Evolutionary conservation across 1,140 invertebrate species (phyloP).

Genomic region (Drosophila guanche): DNA sequence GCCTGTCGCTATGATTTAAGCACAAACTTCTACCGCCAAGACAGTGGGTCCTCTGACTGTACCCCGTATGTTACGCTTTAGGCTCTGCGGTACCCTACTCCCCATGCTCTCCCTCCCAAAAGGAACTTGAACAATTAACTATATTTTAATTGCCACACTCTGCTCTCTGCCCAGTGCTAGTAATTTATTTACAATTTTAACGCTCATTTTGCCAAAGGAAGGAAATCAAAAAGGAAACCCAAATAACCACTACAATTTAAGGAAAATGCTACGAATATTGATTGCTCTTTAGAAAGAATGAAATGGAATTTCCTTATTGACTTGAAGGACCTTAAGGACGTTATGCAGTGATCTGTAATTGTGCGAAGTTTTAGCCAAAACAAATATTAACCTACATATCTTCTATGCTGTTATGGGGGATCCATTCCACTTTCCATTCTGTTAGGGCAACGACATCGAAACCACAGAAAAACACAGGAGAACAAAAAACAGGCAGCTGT

Average conservation of each 20-base stretch:
- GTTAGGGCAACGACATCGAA: slow-evolving; percentile 12
- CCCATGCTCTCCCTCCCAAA: slow-evolving; percentile 27
- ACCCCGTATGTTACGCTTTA: too few relatives aligned
- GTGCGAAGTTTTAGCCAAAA: too few relatives aligned
- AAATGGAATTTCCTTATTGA: too few relatives aligned
- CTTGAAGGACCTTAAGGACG: too few relatives aligned
- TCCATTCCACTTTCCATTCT: too few relatives aligned
- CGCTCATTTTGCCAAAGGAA: slow-evolving; percentile 46
- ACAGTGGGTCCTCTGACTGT: too few relatives aligned
- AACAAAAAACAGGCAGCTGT: slow-evolving; percentile 9
- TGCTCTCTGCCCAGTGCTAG: slow-evolving; percentile 13
- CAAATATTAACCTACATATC: too few relatives aligned
- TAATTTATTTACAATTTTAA: slow-evolving; percentile 65
- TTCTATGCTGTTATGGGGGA: too few relatives aligned
- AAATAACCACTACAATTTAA: neutral
- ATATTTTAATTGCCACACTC: slow-evolving; percentile 56
- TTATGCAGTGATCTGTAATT: too few relatives aligned
- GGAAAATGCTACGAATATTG: neutral
- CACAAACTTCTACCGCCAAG: slow-evolving; percentile 44
- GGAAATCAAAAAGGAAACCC: neutral
- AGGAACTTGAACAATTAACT: slow-evolving; percentile 59
- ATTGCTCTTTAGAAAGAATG: neutral
- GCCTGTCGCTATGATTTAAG: slow-evolving; percentile 47
- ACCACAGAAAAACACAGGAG: neutral
- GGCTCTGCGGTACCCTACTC: too few relatives aligned